Conservation (phyloP, 92 coral and sea anemone genomes). For the Umimayanthus kanabou region DNA sequence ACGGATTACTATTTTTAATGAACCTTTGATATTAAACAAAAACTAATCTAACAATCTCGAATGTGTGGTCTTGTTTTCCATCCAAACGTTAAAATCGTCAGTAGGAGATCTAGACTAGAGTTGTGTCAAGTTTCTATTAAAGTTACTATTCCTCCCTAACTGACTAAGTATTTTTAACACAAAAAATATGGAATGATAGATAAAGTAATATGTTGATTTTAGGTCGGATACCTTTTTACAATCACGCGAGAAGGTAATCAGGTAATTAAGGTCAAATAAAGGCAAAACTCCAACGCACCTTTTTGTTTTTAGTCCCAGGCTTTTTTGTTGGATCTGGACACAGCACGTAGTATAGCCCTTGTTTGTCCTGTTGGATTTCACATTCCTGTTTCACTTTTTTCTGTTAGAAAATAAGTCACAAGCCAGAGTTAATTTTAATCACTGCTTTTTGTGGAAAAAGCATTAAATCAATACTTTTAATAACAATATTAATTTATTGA, state of each 20-base stretch:
- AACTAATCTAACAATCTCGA: background rate
- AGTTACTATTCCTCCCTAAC: too few species aligned
- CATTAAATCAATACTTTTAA: too few species aligned
- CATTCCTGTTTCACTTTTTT: background rate
- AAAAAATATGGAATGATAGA: background rate
- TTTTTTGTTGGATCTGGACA: conserved; percentile 12
- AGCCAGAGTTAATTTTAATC: background rate
- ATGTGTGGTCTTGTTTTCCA: background rate
- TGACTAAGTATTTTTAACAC: background rate
- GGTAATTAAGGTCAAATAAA: background rate
- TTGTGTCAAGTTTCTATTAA: too few species aligned
- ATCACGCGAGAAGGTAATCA: background rate
- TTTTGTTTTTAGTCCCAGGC: background rate
- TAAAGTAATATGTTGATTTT: background rate
- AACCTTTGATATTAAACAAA: background rate
- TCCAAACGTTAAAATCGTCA: background rate
- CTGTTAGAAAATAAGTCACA: background rate
- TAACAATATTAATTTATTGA: too few species aligned
- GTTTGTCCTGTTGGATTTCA: background rate
- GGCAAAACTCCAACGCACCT: background rate
- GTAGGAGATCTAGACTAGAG: too few species aligned
- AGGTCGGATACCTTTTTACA: background rate
- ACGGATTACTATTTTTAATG: background rate
- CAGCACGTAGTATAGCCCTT: background rate
- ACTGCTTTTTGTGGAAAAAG: background rate